These are phyloP conservation scores for Macrocentrus cingulum DNA, from an alignment of 1,140 invertebrate species.

Conservation along the genomic window DNA sequence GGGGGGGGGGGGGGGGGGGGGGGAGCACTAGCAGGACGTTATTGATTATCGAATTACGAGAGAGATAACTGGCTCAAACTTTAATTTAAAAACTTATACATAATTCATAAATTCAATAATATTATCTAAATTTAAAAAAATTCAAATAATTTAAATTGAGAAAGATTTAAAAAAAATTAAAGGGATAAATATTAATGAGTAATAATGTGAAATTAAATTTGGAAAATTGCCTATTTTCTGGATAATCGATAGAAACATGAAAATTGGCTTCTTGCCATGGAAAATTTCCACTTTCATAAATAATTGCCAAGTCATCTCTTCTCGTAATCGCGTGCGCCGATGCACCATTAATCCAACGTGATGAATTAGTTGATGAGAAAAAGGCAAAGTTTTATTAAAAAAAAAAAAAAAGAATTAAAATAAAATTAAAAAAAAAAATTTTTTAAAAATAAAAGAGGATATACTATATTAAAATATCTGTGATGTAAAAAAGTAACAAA, in stretches of 20 bases:
- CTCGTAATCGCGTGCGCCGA: constrained; percentile 33
- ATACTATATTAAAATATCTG: constrained; percentile 62
- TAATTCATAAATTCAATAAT: constrained; percentile 2
- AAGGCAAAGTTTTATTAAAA: constrained; percentile 55
- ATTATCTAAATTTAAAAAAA: background rate
- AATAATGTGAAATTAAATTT: constrained; percentile 10
- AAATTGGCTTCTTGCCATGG: background rate
- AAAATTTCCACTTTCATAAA: background rate
- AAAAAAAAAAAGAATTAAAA: constrained; percentile 60
- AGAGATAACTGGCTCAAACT: constrained; percentile 2
- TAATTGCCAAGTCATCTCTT: constrained; percentile 29
- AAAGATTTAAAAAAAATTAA: constrained; percentile 20
- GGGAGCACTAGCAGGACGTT: constrained; percentile 1
- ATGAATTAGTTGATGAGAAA: constrained; percentile 44
- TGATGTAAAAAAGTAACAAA: constrained; percentile 61
- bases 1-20: no score
- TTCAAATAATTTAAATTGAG: constrained; percentile 13
- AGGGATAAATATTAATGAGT: constrained; percentile 1
- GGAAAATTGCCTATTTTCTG: constrained; percentile 14
- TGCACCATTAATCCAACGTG: constrained; percentile 30
- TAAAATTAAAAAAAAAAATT: constrained; percentile 61
- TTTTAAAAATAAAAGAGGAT: no score
- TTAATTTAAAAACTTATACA: background rate
- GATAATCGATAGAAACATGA: background rate
- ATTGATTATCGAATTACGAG: constrained; percentile 23